A percentile compares a stretch with the other conserved stretches of the same genome.
Evolutionary conservation across 1,140 invertebrate genomes (phyloP).

Genomic region (Sminthurides bifidus): DNA sequence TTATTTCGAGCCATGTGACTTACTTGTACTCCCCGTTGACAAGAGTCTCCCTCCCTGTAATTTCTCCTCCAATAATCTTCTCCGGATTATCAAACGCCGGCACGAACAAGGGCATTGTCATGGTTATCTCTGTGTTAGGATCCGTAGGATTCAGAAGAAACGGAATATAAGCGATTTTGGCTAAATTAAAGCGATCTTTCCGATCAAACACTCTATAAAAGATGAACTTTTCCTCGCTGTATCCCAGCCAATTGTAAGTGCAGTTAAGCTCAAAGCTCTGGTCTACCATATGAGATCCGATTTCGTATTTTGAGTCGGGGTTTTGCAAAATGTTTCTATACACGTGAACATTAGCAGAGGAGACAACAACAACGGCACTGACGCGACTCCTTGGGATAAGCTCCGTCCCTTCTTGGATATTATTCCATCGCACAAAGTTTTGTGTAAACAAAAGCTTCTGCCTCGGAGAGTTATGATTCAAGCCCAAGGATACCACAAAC

Average conservation of each 20-base stretch:
- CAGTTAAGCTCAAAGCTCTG: conserved; percentile 89
- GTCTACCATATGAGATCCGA: conserved; percentile 87
- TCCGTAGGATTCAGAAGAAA: conserved; percentile 73
- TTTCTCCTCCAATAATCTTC: conserved; percentile 63
- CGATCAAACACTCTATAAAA: conserved; percentile 73
- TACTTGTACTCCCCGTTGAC: conserved; percentile 58
- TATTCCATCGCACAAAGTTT: conserved; percentile 78
- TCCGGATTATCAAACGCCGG: conserved; percentile 56
- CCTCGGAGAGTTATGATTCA: conserved; percentile 60
- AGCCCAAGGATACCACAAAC: conserved; percentile 73
- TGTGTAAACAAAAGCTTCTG: conserved; percentile 75
- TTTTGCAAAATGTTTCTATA: conserved; percentile 89
- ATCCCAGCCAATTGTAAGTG: conserved; percentile 86
- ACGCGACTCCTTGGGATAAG: conserved; percentile 76
- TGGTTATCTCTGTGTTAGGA: conserved; percentile 62
- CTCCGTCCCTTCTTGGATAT: conserved; percentile 67
- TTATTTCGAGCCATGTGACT: conserved; percentile 1
- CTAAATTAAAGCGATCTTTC: conserved; percentile 82
- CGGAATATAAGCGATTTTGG: conserved; percentile 72
- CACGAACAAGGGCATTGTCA: conserved; percentile 57
- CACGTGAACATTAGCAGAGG: conserved; percentile 79
- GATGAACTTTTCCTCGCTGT: conserved; percentile 58
- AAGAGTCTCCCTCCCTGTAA: conserved; percentile 70
- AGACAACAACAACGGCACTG: conserved; percentile 74
- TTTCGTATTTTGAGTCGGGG: conserved; percentile 76